phyloP scores from a whole-genome alignment of 2,113 vertebrate species.

The Natator depressus region DNA sequence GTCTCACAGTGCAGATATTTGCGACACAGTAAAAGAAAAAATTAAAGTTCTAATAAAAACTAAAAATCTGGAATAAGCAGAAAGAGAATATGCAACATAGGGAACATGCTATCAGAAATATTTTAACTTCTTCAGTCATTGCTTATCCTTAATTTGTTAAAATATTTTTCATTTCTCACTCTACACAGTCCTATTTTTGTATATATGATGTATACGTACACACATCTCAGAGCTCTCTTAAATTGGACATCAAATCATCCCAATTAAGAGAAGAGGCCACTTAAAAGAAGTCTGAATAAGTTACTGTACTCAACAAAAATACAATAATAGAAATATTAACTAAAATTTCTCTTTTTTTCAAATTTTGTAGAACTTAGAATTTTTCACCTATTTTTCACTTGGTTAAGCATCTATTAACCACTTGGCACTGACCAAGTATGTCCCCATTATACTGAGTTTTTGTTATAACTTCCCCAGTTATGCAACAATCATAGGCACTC shows the following conservation, averaged over 20 bases:
- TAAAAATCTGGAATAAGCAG: neutral
- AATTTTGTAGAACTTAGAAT: neutral
- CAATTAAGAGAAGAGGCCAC: neutral
- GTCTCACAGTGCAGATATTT: neutral
- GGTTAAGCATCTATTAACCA: neutral
- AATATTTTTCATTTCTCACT: neutral
- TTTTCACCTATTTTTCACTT: neutral
- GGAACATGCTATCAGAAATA: neutral
- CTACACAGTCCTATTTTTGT: neutral
- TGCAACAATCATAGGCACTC: neutral
- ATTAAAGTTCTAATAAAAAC: neutral
- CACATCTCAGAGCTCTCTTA: neutral
- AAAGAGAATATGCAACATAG: neutral
- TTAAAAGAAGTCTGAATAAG: neutral
- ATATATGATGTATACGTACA: neutral
- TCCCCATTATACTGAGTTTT: neutral
- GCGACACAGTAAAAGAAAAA: neutral
- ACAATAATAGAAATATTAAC: neutral
- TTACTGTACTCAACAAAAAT: neutral
- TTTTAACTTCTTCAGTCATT: neutral
- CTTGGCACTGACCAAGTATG: rapidly evolving
- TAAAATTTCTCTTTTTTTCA: neutral
- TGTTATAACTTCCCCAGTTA: neutral
- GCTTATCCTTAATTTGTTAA: neutral
- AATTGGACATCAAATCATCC: neutral